Base-by-base conservation (phyloP, 2,797 vertebrate species). In the Poeciliopsis presidionis region DNA sequence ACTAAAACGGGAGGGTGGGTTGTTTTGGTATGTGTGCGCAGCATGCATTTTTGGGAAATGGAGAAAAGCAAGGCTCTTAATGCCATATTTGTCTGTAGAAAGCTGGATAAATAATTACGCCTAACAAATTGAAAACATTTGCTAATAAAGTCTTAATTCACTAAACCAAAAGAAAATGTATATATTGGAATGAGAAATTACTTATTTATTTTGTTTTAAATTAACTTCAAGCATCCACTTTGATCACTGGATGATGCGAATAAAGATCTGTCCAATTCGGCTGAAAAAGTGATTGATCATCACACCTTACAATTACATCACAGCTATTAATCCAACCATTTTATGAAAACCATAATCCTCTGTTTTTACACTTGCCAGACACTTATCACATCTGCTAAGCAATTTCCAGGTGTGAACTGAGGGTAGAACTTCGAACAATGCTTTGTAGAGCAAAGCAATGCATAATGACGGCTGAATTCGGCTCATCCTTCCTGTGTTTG, bases 241-340 rank as follows among this genome's bases (percentile, higher is more conserved):
- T 59, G 33, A 76, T 69, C 72, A 82, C 70, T 33, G 57, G 71
- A 84, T 59, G 36, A 71, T 59, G 70, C 36, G 61, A 61, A 41
- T 69, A 28, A 71, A 30, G 51, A 81, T 78, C 53, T 73, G 59
- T 86, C 77, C n/a, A 77, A 73, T 81, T 78, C 67, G 55, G 30
- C 22, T 78, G 28, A 67, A 74, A 74, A 67, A 63, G 67, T 74
- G 71, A 85, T 46, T 75, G 74, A 88, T 76, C 51, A 39, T 79
- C 51, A 53, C 74, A 70, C 77, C 71, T 76, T 63, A 46, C 43
- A 41, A 82, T 82, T 28, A 33, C 72, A 69, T 82, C 70, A 74
- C 63, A 53, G 69, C 74, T 82, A 75, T 72, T 85, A 77, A 80
- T 79, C 65, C 71, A 67, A 78, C 70, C 69, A 69, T 75, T 28